Evolutionary conservation across 2,113 vertebrate species (phyloP).

Genomic region (Aphyosemion australe): DNA sequence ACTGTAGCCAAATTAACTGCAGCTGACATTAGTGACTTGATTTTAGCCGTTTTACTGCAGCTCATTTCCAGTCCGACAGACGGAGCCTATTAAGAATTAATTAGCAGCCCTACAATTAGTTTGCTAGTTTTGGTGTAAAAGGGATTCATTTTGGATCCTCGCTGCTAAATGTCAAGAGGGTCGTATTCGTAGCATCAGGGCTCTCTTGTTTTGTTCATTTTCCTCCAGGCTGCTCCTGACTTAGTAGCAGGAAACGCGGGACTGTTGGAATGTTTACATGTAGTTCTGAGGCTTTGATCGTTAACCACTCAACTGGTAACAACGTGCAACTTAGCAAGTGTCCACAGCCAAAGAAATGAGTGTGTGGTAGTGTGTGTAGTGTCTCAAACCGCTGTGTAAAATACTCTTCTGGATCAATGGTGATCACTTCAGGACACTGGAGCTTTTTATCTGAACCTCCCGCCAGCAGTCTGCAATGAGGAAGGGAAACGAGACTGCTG

Average conservation of each 20-base stretch:
- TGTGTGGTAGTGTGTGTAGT: constrained; percentile 31
- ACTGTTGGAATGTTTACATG: constrained; percentile 8
- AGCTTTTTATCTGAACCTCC: constrained; percentile 71
- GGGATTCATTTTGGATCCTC: constrained; percentile 43
- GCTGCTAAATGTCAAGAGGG: constrained; percentile 21
- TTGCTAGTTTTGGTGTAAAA: constrained; percentile 34
- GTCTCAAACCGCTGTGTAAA: constrained; percentile 50
- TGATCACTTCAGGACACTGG: constrained; percentile 57
- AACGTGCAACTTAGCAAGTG: constrained; percentile 21
- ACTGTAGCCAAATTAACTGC: constrained; percentile 26
- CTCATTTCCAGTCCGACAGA: constrained; percentile 42
- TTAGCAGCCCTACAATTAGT: constrained; percentile 55
- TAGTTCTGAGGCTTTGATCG: constrained; percentile 22
- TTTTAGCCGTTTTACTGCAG: constrained; percentile 42
- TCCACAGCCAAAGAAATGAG: constrained; percentile 19
- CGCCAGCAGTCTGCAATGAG: constrained; percentile 56
- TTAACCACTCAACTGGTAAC: constrained; percentile 10
- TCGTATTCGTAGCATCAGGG: constrained; percentile 8
- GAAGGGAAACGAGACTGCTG: constrained; percentile 51
- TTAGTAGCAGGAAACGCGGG: neutral
- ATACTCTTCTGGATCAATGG: constrained; percentile 62
- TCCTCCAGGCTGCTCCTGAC: neutral
- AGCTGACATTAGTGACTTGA: constrained; percentile 41
- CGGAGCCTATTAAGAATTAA: constrained; percentile 56
- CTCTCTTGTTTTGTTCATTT: neutral